These are phyloP conservation scores for Meriones unguiculatus DNA, from an alignment of 2,113 vertebrate genomes.

Conservation along the genomic window DNA sequence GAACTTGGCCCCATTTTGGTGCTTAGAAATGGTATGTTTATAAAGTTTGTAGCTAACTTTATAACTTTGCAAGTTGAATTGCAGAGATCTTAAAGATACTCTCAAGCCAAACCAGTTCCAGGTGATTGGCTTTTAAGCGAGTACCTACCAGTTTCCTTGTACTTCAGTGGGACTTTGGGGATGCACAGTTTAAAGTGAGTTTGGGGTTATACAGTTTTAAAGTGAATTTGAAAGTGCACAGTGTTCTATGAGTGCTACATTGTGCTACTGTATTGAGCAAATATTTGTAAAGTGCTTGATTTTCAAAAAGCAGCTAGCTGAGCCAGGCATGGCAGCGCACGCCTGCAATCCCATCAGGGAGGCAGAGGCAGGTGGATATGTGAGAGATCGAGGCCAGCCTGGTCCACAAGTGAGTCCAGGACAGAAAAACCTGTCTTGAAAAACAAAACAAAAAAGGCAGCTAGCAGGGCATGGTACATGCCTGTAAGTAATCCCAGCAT, in stretches of 20 bases:
- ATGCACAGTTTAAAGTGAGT: neutral
- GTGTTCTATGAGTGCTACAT: neutral
- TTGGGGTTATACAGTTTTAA: neutral
- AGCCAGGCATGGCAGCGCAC: too few species aligned
- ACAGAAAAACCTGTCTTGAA: too few species aligned
- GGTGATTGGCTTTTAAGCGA: neutral
- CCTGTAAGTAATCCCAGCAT: neutral
- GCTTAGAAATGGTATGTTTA: neutral
- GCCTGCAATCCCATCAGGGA: too few species aligned
- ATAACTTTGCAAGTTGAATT: neutral
- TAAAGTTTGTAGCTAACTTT: constrained; percentile 5
- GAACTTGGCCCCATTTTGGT: neutral
- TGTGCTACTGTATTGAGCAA: neutral
- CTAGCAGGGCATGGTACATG: neutral
- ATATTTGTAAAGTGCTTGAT: neutral
- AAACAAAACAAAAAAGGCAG: too few species aligned
- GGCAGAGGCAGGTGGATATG: too few species aligned
- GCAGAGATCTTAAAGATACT: neutral
- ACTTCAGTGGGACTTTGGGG: neutral
- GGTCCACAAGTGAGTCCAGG: too few species aligned
- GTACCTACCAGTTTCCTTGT: neutral
- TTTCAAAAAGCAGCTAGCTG: neutral
- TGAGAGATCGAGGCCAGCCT: too few species aligned
- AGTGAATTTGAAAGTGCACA: neutral
- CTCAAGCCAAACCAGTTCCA: constrained; percentile 6